A percentile compares a stretch with the other conserved stretches of the same genome.
phyloP scores from a whole-genome alignment of 2,113 vertebrate species.

The Tachysurus fulvidraco region DNA sequence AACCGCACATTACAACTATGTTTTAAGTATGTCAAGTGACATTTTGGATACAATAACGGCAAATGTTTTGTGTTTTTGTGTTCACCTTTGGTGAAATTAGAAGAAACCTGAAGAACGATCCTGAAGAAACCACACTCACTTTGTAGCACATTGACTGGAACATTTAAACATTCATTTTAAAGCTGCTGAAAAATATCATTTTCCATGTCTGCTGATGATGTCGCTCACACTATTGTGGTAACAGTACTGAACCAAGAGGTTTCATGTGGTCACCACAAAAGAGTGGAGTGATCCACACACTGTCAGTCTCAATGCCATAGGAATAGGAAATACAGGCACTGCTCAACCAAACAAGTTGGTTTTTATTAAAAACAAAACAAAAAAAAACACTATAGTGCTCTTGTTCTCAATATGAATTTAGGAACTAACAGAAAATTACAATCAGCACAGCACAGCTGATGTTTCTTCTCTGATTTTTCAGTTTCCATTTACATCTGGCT shows the following conservation, averaged over 20 bases:
- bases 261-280: neutral
- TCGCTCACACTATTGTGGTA: too few relatives aligned
- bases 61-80: neutral
- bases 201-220: too few relatives aligned
- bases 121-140: too few relatives aligned
- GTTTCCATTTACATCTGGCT: conserved; percentile 23
- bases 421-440: conserved; percentile 16
- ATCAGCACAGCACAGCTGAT: conserved; percentile 29
- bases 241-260: too few relatives aligned
- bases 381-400: neutral
- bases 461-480: conserved; percentile 27
- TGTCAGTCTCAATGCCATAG: neutral
- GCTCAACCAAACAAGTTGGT: neutral
- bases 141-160: too few relatives aligned
- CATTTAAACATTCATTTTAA: too few relatives aligned
- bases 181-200: too few relatives aligned
- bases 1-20: too few relatives aligned
- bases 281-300: neutral
- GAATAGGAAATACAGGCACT: neutral
- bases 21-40: neutral
- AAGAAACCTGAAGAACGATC: too few relatives aligned
- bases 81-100: too few relatives aligned
- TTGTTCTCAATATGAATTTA: neutral
- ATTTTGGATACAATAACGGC: neutral
- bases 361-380: neutral